Evolutionary conservation across 1,140 invertebrate genomes (phyloP).

Genomic region (Pachypeltis micranthus): DNA sequence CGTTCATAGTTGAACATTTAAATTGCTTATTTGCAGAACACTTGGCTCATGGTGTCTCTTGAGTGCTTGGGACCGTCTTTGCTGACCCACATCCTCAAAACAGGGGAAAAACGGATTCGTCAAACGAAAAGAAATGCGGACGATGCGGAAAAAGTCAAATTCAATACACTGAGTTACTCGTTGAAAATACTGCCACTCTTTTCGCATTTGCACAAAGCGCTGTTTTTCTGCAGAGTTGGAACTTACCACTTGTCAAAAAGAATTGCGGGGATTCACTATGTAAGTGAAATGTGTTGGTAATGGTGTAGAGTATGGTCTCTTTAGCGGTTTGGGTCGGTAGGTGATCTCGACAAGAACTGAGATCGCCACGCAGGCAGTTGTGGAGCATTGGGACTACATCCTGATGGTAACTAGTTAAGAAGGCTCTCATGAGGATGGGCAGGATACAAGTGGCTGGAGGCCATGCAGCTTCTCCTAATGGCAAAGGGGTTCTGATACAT

Average conservation of each 20-base stretch:
- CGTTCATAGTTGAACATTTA: background rate
- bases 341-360: no score
- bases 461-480: no score
- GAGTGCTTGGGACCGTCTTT: background rate
- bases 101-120: background rate
- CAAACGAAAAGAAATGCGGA: background rate
- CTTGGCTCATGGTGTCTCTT: background rate
- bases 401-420: no score
- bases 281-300: no score
- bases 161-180: background rate
- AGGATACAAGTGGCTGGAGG: no score
- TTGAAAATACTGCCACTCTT: background rate
- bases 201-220: background rate
- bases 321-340: no score
- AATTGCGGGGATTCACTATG: conserved; percentile 11
- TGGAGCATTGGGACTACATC: no score
- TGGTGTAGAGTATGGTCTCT: no score
- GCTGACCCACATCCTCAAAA: background rate
- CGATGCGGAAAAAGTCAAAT: background rate
- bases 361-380: no score
- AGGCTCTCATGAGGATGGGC: no score
- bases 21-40: background rate
- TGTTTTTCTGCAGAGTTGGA: background rate
- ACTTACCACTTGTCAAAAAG: background rate
- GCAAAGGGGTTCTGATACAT: no score